Evolutionary conservation across 2,113 vertebrate genomes (phyloP).

Genomic region (Falcunculus frontatus): DNA sequence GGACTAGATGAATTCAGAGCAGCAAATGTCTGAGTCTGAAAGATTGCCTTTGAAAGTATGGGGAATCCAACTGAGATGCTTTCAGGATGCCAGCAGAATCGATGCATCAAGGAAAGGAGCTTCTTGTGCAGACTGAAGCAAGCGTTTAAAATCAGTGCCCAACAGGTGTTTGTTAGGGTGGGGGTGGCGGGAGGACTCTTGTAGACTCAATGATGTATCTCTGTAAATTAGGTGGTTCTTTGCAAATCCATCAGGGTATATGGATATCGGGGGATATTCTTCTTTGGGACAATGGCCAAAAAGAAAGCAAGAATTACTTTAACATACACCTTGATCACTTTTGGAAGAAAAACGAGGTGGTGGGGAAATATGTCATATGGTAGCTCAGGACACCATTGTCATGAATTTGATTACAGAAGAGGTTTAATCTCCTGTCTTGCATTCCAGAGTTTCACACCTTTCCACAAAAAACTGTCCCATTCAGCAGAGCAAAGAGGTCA

Average conservation of each 20-base stretch:
- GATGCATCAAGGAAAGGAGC: neutral
- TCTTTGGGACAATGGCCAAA: neutral
- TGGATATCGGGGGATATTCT: neutral
- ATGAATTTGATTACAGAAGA: neutral
- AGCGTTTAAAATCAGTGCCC: neutral
- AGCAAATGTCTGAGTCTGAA: neutral
- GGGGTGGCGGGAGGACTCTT: neutral
- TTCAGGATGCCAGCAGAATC: neutral
- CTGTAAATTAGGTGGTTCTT: neutral
- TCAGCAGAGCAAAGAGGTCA: neutral
- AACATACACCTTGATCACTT: neutral
- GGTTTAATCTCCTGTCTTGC: neutral
- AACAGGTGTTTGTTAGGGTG: neutral
- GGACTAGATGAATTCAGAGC: neutral
- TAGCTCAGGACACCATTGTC: neutral
- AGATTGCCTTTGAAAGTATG: neutral
- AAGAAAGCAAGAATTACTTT: neutral
- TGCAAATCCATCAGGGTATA: neutral
- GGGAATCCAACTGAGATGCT: neutral
- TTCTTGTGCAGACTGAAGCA: neutral
- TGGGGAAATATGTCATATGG: neutral
- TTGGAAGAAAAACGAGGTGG: neutral
- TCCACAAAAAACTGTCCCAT: fast-evolving
- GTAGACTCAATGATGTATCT: neutral
- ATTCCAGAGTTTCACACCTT: neutral